phyloP scores from a whole-genome alignment of 1,140 invertebrate genomes.

The Lanistes nyassanus region DNA sequence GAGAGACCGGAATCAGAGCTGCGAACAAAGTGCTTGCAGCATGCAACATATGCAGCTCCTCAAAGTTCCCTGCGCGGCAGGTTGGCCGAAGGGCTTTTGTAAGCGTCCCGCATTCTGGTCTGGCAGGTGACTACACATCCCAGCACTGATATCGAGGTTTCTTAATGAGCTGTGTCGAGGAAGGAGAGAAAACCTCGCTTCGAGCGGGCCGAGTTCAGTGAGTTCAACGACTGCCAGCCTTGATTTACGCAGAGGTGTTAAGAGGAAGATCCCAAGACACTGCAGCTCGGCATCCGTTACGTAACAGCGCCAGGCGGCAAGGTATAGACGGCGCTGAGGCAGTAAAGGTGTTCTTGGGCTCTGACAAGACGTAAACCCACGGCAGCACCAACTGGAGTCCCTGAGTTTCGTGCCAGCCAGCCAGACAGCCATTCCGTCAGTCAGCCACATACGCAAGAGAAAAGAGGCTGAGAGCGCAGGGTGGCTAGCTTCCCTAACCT shows the following conservation, averaged over 20 bases:
- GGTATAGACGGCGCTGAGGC: neutral
- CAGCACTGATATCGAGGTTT: slow-evolving; percentile 11
- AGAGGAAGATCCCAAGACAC: slow-evolving; percentile 8
- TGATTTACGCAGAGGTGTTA: slow-evolving; percentile 20
- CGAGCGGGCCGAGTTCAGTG: slow-evolving; percentile 18
- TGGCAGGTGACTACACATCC: slow-evolving; percentile 17
- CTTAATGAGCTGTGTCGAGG: slow-evolving; percentile 24
- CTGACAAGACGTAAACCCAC: too few species aligned
- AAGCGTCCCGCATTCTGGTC: too few species aligned
- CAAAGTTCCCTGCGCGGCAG: too few species aligned
- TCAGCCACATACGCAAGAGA: too few species aligned
- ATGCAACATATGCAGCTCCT: too few species aligned
- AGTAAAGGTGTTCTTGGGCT: too few species aligned
- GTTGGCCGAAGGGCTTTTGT: too few species aligned
- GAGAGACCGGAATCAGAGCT: too few species aligned
- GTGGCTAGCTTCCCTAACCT: slow-evolving; percentile 8
- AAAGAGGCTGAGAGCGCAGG: too few species aligned
- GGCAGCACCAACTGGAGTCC: too few species aligned
- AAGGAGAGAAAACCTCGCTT: slow-evolving; percentile 11
- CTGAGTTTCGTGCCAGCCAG: too few species aligned
- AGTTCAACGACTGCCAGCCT: slow-evolving; percentile 17
- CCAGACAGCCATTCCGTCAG: neutral
- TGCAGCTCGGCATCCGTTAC: neutral
- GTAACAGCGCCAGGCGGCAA: neutral
- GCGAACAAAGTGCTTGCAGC: too few species aligned